A percentile compares a stretch with the other conserved stretches of the same genome.
Conservation (phyloP, 2,113 vertebrate genomes). For the Oryctolagus cuniculus region mOryCun1.1 NC_091439.1:27488501-27489000, state of each 20-base stretch:
- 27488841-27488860: not conserved
- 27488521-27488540: not conserved
- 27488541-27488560: not conserved
- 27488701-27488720: not conserved
- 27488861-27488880: not conserved
- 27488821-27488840: not conserved
- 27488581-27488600: not conserved
- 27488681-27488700: not conserved
- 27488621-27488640: not conserved
- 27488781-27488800: not conserved
- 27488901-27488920: not conserved
- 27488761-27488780: not conserved
- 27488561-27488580: not conserved
- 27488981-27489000: constrained; percentile 21
- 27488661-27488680: not conserved
- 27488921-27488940: not conserved
- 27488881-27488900: not conserved
- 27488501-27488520: not conserved
- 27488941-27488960: not conserved
- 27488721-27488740: not conserved
- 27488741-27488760: not conserved
- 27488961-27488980: not conserved
- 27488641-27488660: not conserved
- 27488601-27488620: not conserved
- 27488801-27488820: not conserved